A percentile compares a stretch with the other conserved stretches of the same genome.
Conservation (phyloP, 2,113 vertebrate genomes). For the Loxodonta africana region DNA sequence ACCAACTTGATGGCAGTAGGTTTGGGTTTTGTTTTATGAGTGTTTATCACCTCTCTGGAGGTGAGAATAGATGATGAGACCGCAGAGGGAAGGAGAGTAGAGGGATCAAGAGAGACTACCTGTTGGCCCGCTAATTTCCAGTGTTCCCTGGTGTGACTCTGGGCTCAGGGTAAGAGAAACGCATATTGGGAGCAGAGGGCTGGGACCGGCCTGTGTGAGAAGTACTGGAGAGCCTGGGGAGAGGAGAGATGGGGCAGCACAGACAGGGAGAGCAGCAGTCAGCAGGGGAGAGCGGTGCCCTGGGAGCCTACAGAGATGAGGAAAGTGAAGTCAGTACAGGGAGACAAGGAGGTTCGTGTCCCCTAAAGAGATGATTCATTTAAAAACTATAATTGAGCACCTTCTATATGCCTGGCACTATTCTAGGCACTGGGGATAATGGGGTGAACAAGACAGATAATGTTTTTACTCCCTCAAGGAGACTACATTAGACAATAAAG, state of each 20-base stretch:
- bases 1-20: not conserved
- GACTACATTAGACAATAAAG: not conserved
- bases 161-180: not conserved
- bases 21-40: not conserved
- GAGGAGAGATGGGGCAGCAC: fast-evolving
- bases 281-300: fast-evolving
- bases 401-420: not conserved
- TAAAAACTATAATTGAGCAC: not conserved
- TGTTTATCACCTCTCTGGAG: not conserved
- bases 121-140: not conserved
- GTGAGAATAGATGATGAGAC: not conserved
- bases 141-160: fast-evolving
- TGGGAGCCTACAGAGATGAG: not conserved
- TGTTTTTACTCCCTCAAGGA: not conserved
- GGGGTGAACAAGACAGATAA: not conserved
- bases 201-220: not conserved
- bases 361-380: not conserved
- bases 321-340: not conserved
- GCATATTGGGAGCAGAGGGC: no score
- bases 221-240: no score
- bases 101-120: fast-evolving
- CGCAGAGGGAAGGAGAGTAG: not conserved
- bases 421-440: not conserved
- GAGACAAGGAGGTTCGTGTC: not conserved
- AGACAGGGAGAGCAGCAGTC: not conserved